A percentile compares a stretch with the other conserved stretches of the same genome.
Evolutionary conservation across 2,888 invertebrate genomes (phyloP).

Genomic region (Tryphoninae sp.): DNA sequence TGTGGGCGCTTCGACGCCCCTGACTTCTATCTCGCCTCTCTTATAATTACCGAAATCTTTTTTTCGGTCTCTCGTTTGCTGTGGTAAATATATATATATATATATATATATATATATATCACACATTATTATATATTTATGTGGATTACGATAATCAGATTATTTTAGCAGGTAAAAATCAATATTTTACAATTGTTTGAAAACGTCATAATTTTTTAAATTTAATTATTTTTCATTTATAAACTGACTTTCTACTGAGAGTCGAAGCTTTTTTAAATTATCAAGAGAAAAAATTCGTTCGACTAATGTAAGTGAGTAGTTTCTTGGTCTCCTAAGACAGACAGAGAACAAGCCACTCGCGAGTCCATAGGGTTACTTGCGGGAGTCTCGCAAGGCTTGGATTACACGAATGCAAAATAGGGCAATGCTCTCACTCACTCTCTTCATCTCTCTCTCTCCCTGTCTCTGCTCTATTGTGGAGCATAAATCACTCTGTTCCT

Average conservation of each 20-base stretch:
- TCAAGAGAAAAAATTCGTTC: background rate
- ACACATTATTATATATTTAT: too few relatives aligned
- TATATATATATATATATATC: background rate
- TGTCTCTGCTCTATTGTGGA: conserved; percentile 48
- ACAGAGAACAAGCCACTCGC: conserved; percentile 7
- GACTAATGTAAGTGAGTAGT: conserved; percentile 23
- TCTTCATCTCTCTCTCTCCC: conserved; percentile 49
- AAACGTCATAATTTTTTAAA: too few relatives aligned
- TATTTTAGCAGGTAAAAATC: too few relatives aligned
- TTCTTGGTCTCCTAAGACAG: background rate
- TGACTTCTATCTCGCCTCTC: conserved; percentile 46
- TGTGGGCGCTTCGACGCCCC: conserved; percentile 72
- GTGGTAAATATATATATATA: conserved; percentile 16
- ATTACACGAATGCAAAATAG: conserved; percentile 67
- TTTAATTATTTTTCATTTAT: too few relatives aligned
- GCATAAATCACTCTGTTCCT: conserved; percentile 78
- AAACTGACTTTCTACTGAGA: too few relatives aligned
- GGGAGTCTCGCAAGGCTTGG: conserved; percentile 7
- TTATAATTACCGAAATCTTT: conserved; percentile 73
- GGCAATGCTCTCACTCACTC: conserved; percentile 70
- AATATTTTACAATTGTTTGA: too few relatives aligned
- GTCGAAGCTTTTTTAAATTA: background rate
- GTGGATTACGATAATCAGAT: too few relatives aligned
- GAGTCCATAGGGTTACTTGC: background rate
- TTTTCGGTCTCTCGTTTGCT: conserved; percentile 39